Percentiles rank a stretch among this genome's conserved stretches.
Evolutionary conservation across 2,113 vertebrate species (phyloP).

Genomic region (Zosterops borbonicus): DNA sequence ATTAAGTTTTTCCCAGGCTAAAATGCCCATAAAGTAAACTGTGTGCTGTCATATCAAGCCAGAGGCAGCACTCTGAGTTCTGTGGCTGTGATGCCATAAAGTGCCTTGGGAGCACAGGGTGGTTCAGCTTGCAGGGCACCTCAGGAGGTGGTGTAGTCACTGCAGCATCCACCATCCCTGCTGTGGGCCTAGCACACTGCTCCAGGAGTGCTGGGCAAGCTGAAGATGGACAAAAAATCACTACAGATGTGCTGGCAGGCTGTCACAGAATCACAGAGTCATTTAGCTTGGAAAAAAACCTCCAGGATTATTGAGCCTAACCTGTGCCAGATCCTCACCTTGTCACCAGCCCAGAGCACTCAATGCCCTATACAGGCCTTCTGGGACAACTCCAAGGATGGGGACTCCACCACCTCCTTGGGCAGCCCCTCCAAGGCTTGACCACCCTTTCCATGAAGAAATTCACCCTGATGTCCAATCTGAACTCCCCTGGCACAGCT

Average conservation of each 20-base stretch:
- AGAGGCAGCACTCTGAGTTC: neutral
- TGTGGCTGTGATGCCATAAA: neutral
- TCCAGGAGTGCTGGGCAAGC: neutral
- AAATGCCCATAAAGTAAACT: rapidly evolving
- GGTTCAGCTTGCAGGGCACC: neutral
- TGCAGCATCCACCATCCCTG: neutral
- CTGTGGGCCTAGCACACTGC: neutral
- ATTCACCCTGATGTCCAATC: neutral
- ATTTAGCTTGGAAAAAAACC: neutral
- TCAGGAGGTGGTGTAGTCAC: neutral
- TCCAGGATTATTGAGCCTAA: neutral
- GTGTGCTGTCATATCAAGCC: neutral
- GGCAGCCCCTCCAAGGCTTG: neutral
- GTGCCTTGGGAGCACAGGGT: neutral
- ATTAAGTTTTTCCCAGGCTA: neutral
- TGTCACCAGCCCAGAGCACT: neutral
- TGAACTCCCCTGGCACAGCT: neutral
- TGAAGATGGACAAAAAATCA: neutral
- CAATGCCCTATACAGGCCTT: neutral
- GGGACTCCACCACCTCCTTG: neutral
- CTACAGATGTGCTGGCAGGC: neutral
- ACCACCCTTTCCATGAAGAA: neutral
- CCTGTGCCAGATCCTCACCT: neutral
- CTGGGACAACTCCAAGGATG: neutral
- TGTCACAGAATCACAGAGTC: neutral